Conservation (phyloP, 35 echinoderm and acorn worm genomes). For the Hemicentrotus pulcherrimus region DNA sequence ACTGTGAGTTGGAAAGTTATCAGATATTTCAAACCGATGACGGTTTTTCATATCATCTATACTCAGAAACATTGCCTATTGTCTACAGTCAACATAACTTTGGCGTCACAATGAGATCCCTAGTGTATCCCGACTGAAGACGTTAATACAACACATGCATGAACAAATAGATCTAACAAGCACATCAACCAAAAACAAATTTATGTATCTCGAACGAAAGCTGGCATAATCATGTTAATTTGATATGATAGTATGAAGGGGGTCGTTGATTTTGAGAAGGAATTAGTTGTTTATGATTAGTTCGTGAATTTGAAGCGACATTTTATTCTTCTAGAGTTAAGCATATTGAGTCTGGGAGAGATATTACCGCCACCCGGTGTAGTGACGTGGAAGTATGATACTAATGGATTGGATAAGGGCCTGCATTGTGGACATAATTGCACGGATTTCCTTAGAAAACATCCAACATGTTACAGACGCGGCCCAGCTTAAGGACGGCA, state of each 20-base stretch:
- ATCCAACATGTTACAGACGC: not conserved
- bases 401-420: constrained; percentile 3
- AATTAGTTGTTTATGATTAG: constrained; percentile 2
- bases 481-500: not conserved
- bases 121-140: not conserved
- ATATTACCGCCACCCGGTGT: not conserved
- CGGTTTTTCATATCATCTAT: no score
- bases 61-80: no score
- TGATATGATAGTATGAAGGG: not conserved
- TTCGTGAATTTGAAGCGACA: not conserved
- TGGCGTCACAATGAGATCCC: not conserved
- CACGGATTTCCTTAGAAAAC: not conserved
- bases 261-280: not conserved
- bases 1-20: no score
- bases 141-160: not conserved
- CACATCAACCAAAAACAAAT: not conserved
- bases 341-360: not conserved
- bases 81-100: not conserved
- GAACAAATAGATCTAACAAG: not conserved
- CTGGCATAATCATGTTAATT: constrained; percentile 11
- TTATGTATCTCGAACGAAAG: not conserved
- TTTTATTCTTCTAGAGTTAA: not conserved
- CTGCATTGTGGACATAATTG: constrained; percentile 10
- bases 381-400: not conserved
- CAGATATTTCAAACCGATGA: no score